Evolutionary conservation across 2,888 invertebrate species (phyloP).

Genomic region (Nomada ruficornis): DNA sequence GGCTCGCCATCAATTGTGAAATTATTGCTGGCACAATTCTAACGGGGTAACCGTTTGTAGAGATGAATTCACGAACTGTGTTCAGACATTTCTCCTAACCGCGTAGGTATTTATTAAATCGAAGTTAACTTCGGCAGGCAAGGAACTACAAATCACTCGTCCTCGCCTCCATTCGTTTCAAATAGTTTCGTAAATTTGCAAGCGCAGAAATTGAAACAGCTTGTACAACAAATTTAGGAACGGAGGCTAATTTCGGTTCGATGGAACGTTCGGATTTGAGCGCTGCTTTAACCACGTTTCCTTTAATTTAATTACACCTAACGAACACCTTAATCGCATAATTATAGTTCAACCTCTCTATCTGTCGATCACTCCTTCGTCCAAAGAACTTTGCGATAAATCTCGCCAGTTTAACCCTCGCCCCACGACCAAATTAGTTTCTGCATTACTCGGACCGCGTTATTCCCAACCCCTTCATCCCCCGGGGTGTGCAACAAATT

Average conservation of each 20-base stretch:
- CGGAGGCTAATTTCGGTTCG: neutral
- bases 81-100: too few relatives aligned
- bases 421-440: neutral
- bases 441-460: neutral
- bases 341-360: neutral
- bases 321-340: neutral
- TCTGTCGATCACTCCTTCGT: neutral
- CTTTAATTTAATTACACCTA: conserved; percentile 19
- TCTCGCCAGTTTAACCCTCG: neutral
- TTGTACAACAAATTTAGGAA: neutral
- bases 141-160: too few relatives aligned
- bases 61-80: neutral
- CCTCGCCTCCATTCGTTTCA: too few relatives aligned
- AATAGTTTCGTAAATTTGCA: neutral
- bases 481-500: too few relatives aligned
- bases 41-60: neutral
- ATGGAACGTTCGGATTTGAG: neutral
- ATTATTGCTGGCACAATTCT: neutral
- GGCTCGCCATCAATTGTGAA: neutral
- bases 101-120: too few relatives aligned
- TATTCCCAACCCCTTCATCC: neutral
- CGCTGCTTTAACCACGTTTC: conserved; percentile 23
- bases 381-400: neutral
- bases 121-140: too few relatives aligned
- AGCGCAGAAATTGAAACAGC: neutral